Base-by-base conservation (phyloP, 1,140 invertebrate species). In the Drosophila orena region DNA sequence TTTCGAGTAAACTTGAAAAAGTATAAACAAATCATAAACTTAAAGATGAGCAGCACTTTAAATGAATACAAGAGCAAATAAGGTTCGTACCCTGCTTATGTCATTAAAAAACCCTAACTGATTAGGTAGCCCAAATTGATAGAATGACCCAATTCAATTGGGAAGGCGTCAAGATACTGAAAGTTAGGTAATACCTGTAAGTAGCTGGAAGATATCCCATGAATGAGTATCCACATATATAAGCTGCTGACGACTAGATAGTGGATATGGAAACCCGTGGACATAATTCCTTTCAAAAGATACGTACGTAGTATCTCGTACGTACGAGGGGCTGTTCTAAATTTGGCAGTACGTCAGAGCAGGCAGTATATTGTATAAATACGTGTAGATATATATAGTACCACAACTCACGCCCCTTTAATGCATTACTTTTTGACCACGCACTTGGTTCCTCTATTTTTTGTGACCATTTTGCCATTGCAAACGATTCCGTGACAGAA, bases 401-500 rank as follows among this genome's bases (percentile, higher is more conserved):
- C 35, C 20, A 35, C 20, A 34, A 42, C n/a, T 7, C 20, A 22
- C 35, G 20, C 34, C 20, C 58, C 44, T 12, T 17, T 20, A 50
- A 66, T 68, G 60, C 64, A 66, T 52, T 53, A 35, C 61, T 12
- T 49, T 62, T 68, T 55, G 47, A 56, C 71, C 70, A 73, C 56
- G 57, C 44, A 60, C 44, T 71, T 59, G 54, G 34, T 42, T 69
- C 17, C 15, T 55, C 24, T 24, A 2, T 30, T 53, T 52, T 68
- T 42, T 35, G 46, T 52, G 42, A 44, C 64, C 60, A 61, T 61
- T 61, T 64, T 54, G 66, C 50, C 62, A 70, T 40, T 71, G 42
- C 69, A 72, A 52, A 55, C 43, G 34, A 54, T 55, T 74, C 58
- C 69, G 71, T 74, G 69, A 74, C 71, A 62, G 34, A 74, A 74